phyloP scores from a whole-genome alignment of 2,113 vertebrate species.

The Siphamia tubifer region DNA sequence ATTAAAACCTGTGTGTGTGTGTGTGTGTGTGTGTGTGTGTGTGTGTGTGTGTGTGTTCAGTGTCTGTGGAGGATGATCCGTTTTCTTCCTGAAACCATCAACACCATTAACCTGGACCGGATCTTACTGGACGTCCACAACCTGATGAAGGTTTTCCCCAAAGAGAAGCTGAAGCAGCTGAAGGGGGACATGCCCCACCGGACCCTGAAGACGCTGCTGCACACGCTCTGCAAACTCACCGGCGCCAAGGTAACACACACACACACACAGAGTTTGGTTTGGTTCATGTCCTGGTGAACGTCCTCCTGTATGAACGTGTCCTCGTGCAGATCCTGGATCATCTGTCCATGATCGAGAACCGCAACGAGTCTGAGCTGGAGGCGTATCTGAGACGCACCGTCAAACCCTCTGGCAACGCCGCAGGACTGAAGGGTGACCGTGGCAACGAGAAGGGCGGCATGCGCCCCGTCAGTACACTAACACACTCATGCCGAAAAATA shows the following conservation, averaged over 20 bases:
- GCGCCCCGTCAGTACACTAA: conserved; percentile 78
- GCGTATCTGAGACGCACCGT: conserved; percentile 89
- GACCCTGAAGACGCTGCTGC: conserved; percentile 93
- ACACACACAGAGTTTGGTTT: background rate
- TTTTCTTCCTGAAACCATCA: conserved; percentile 91
- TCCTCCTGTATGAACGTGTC: background rate
- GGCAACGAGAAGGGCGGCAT: conserved; percentile 90
- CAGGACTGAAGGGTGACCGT: conserved; percentile 86
- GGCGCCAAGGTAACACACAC: conserved; percentile 87
- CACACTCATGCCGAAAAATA: too few relatives aligned
- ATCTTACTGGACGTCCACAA: conserved; percentile 95
- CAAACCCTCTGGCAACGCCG: conserved; percentile 89
- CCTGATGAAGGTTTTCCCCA: conserved; percentile 98
- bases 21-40: too few relatives aligned
- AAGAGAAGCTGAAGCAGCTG: conserved; percentile 95
- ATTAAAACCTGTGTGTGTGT: too few relatives aligned
- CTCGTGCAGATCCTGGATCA: conserved; percentile 92
- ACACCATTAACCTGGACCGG: conserved; percentile 93
- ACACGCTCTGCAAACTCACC: conserved; percentile 93
- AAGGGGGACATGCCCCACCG: conserved; percentile 95
- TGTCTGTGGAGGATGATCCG: conserved; percentile 98
- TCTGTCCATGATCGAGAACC: conserved; percentile 97
- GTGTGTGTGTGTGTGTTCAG: conserved; percentile 76
- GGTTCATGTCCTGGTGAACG: background rate
- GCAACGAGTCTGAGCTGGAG: conserved; percentile 95